Base-by-base conservation (phyloP, 2,113 vertebrate genomes). In the Solenodon paradoxus region DNA sequence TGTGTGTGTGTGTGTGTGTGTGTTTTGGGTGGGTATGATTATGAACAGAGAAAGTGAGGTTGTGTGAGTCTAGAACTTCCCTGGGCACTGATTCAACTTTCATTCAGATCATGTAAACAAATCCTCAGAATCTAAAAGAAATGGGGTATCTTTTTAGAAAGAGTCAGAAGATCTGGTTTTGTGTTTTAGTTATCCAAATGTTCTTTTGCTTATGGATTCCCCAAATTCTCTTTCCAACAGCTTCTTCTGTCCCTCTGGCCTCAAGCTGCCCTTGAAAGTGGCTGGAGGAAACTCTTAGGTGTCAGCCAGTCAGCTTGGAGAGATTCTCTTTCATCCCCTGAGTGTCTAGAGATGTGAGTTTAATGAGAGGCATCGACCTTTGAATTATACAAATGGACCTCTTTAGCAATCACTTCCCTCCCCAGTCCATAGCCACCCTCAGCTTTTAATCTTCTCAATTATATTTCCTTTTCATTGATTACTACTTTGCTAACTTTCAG, bases 381-480 rank as follows among this genome's bases (percentile, higher is more conserved):
- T 97, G 97, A 97, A 97, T 97, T 97, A 97, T 97, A 97, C 97
- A 98, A 97, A 98, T 97, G 97, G 97, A 97, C 92, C 96, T 97
- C 96, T 98, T 98, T 96, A 97, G 97, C 96, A 97, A 95, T 97
- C 97, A 94, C 96, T 97, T 98, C 97, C 97, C 97, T 97, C 94
- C 68, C 86, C 59, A 92, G 97, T 98, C 95, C 92, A 91, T 96
- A 96, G 82, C 95, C 78, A 97, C 95, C 94, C 96, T 96, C 85
- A 95, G 97, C 97, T 98, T 98, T 98, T 98, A 97, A 98, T 97
- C 97, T 98, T 97, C 96, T 98, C 97, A 97, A 97, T 98, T 98
- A 97, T 97, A 98, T 97, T 98, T 98, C 97, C 94, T 98, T 98
- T 96, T 92, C 97, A 98, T 97, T 97, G 97, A 97, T 97, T 97